Conservation (phyloP, 2,888 invertebrate genomes). For the Epinotia demarniana region DNA sequence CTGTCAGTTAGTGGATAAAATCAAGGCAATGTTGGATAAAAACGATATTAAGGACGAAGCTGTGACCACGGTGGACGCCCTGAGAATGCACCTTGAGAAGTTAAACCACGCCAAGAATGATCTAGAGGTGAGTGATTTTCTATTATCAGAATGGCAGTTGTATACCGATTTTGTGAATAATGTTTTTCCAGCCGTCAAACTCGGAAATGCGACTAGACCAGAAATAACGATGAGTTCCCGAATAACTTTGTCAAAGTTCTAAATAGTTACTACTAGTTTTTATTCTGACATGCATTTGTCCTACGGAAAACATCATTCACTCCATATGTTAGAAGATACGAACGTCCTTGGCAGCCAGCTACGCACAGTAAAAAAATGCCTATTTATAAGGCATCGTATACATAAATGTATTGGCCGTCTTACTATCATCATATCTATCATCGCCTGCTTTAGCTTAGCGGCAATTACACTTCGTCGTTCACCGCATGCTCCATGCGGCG, state of each 20-base stretch:
- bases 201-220: no score
- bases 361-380: not conserved
- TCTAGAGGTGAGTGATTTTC: constrained; percentile 86
- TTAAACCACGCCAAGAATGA: constrained; percentile 90
- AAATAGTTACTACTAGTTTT: no score
- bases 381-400: not conserved
- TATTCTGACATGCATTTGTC: no score
- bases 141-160: not conserved
- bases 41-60: constrained; percentile 92
- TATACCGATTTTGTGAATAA: not conserved
- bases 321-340: not conserved
- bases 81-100: constrained; percentile 94
- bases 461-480: no score
- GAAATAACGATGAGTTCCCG: no score
- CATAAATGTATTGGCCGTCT: not conserved
- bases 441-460: no score
- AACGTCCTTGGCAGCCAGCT: constrained; percentile 8
- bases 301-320: no score
- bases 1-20: constrained; percentile 90
- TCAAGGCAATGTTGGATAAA: constrained; percentile 89
- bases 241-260: no score
- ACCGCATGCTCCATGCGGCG: no score
- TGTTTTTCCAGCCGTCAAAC: no score
- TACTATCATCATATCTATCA: not conserved
- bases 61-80: constrained; percentile 90